Base-by-base conservation (phyloP, 2,888 invertebrate species). In the Parascotia fuliginaria region DNA sequence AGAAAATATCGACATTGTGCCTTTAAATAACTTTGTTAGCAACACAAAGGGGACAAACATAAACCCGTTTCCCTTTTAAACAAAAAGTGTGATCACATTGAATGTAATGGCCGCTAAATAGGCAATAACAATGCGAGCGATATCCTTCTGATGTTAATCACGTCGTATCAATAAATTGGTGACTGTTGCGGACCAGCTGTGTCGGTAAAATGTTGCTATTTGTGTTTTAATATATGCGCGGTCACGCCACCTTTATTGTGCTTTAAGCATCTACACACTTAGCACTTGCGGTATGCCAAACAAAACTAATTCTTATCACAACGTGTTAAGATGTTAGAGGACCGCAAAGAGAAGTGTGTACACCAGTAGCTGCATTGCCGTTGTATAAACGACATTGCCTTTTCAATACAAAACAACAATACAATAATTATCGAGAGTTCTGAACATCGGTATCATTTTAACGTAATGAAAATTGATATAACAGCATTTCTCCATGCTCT, bases 221-320 rank as follows among this genome's bases (percentile, higher is more conserved):
- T 70, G 65, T 58, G 53, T 70, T 68, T 68, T 68, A 70, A 77
- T 73, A 73, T 81, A 83, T 83, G 83, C 82, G 77, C 73, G 79
- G 83, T 81, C 83, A 83, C 81, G 83, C 63, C 60, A 71, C 71
- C 64, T 71, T 72, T 71, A 78, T 78, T 76, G 75, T 78, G 68
- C 78, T 77, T 75, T 70, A 70, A 75, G 65, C 74, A 66, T 69
- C 68, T 55, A 67, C 75, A 70, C 60, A 54, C 48, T 52, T 47
- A 50, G 15, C 41, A 5, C 32, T 52, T 15, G 38, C 38, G 28
- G 39, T 27, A 24, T 31, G 42, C 29, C 60, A 63, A 60, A 55
- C 56, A 34, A 54, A 49, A 53, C 22, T 52, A 19, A 44, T 15
- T 62, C 58, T 51, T 68, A 70, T 67, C 52, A 29, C 49, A 2